Base-by-base conservation (phyloP, 37 sponge, comb jelly and placozoan species). In the Haliclona indistincta region DNA sequence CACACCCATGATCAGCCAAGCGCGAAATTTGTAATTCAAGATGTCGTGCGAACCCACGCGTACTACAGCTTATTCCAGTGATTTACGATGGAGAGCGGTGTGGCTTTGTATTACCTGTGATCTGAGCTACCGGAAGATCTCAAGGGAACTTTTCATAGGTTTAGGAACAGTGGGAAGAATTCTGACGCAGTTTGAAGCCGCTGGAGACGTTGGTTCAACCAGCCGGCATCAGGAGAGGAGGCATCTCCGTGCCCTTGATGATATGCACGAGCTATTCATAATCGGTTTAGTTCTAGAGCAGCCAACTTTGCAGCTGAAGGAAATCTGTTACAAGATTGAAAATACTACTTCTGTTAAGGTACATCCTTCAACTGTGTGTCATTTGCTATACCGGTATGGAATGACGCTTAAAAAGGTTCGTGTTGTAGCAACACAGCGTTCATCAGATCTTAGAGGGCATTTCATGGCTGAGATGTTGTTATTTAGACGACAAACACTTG, bases 261-360 rank as follows among this genome's bases (percentile, higher is more conserved):
- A 7, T 66, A 38, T 25, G 41, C 67, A 66, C 37, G 67, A 66
- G 23, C 38, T 66, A 11, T 30, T 26, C 37, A 28, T 61, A 22
- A 22, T 61, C 63, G 28, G 26, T 10, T 25, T 61, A 10, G 63
- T 61, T 22, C 8, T n/a, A 22, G 63, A 61, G 28, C 30, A 29
- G 17, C 23, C 23, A 11, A n/a, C 25, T n/a, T 8, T 8, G 13
- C 22, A 66, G 7, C 7, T 26, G 40, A 17, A 8, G 37, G 67
- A 66, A 22, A 66, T 66, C 13, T 66, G 67, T 25, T 25, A 38
- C 41, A 41, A 38, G 23, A 25, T 66, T 17, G 41, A 66, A 25
- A n/a, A n/a, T 6, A 26, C 60, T 25, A 58, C 60, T 25, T 25
- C 6, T 25, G 60, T 58, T 58, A 58, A 58, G 13, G 60, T 58